Percentiles rank a stretch among this genome's conserved stretches.
Evolutionary conservation across 2,113 vertebrate species (phyloP).

Genomic region (Eulacestoma nigropectus): DNA sequence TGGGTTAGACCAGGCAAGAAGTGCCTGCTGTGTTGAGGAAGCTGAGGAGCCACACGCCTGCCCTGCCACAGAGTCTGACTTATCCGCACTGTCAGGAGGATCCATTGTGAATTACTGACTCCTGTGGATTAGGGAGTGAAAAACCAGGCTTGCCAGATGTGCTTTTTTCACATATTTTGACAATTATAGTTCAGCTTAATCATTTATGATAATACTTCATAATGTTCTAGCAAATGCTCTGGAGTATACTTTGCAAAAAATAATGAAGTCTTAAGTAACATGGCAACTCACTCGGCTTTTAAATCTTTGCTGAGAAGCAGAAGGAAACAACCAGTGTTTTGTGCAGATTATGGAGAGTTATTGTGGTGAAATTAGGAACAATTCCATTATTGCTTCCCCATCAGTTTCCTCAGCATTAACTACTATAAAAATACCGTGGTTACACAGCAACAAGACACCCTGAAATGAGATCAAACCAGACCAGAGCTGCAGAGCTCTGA

Average conservation of each 20-base stretch:
- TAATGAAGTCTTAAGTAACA: slow-evolving; percentile 55
- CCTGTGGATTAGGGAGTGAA: neutral
- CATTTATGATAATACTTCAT: slow-evolving; percentile 62
- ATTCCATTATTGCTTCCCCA: slow-evolving; percentile 6
- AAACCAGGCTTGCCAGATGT: slow-evolving; percentile 39
- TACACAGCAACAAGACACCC: neutral
- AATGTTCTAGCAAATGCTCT: slow-evolving; percentile 52
- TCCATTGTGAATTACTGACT: neutral
- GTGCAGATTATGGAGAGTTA: slow-evolving; percentile 3
- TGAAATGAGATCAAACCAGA: neutral
- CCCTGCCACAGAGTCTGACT: neutral
- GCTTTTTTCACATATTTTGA: slow-evolving; percentile 65
- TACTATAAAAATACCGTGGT: neutral
- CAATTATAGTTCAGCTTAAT: slow-evolving; percentile 65
- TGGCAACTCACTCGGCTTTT: slow-evolving; percentile 34
- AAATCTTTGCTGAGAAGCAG: slow-evolving; percentile 35
- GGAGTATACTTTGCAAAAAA: slow-evolving; percentile 52
- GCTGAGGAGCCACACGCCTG: neutral
- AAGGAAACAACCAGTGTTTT: neutral
- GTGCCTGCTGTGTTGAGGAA: neutral
- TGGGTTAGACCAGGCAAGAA: neutral
- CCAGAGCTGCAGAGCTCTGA: neutral
- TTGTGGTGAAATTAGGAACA: slow-evolving; percentile 20
- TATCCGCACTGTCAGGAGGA: neutral
- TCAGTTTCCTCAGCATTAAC: neutral